These are phyloP conservation scores for Thymallus thymallus DNA, from an alignment of 2,113 vertebrate genomes.

Conservation along the genomic window DNA sequence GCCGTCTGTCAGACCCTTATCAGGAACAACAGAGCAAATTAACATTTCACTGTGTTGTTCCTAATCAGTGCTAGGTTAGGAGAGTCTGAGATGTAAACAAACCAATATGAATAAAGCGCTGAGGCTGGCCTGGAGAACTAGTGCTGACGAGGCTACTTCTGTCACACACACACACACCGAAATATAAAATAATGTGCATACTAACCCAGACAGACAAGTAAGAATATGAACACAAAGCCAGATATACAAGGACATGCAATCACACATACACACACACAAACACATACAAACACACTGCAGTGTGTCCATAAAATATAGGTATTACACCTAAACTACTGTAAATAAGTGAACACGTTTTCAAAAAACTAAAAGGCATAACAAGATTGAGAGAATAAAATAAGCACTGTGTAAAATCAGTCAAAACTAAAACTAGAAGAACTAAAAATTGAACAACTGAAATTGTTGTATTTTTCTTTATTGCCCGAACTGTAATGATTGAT, in stretches of 20 bases:
- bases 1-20: conserved; percentile 56
- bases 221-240: too few species aligned
- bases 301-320: too few species aligned
- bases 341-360: too few species aligned
- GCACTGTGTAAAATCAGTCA: too few species aligned
- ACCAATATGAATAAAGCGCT: conserved; percentile 57
- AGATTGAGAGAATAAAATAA: too few species aligned
- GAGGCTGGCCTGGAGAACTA: neutral
- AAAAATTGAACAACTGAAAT: neutral
- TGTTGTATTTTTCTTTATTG: neutral
- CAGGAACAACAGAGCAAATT: conserved; percentile 74
- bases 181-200: neutral
- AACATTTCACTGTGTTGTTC: conserved; percentile 71
- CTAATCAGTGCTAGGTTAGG: conserved; percentile 67
- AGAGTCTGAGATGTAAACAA: conserved; percentile 67
- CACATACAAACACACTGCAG: neutral
- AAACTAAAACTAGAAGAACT: too few species aligned
- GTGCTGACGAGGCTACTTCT: conserved; percentile 54
- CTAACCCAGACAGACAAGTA: neutral
- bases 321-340: too few species aligned
- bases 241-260: too few species aligned
- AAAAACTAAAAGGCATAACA: too few species aligned
- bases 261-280: neutral
- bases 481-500: neutral
- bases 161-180: neutral